phyloP scores from a whole-genome alignment of 2,888 invertebrate genomes.

The Polylopha cassiicola region DNA sequence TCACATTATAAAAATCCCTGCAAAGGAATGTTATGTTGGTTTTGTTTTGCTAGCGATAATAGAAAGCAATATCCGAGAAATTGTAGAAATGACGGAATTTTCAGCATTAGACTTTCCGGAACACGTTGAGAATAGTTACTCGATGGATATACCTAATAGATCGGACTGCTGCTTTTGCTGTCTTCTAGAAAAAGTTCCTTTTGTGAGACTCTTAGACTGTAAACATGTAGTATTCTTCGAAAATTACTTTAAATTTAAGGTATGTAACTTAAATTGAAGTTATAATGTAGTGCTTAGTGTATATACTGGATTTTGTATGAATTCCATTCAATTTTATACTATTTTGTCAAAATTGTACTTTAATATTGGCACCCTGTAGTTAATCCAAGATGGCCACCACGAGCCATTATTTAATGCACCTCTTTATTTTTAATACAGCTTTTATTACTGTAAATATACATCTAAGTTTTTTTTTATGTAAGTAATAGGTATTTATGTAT shows the following conservation, averaged over 20 bases:
- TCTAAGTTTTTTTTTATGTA: constrained; percentile 3
- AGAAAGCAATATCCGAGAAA: no score
- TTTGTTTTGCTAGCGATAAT: no score
- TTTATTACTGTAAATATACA: background rate
- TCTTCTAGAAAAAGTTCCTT: constrained; percentile 31
- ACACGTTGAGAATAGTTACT: constrained; percentile 6
- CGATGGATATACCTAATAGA: background rate
- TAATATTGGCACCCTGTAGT: constrained; percentile 40
- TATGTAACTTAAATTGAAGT: constrained; percentile 22
- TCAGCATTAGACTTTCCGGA: constrained; percentile 19
- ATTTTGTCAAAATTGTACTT: constrained; percentile 31
- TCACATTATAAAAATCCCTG: no score
- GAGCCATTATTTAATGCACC: constrained; percentile 1
- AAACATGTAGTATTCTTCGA: constrained; percentile 42
- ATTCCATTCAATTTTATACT: background rate
- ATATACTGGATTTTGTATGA: constrained; percentile 12
- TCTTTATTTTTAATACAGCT: constrained; percentile 4
- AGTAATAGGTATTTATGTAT: no score
- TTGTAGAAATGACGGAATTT: constrained; percentile 28
- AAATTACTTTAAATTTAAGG: constrained; percentile 37
- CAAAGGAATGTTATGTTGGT: no score
- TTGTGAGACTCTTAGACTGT: constrained; percentile 40
- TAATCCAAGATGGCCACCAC: constrained; percentile 35
- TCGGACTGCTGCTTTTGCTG: constrained; percentile 42
- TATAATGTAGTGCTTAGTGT: constrained; percentile 11